These are phyloP conservation scores for Conops quadrifasciatus DNA, from an alignment of 2,888 invertebrate species.

Conservation along the genomic window DNA sequence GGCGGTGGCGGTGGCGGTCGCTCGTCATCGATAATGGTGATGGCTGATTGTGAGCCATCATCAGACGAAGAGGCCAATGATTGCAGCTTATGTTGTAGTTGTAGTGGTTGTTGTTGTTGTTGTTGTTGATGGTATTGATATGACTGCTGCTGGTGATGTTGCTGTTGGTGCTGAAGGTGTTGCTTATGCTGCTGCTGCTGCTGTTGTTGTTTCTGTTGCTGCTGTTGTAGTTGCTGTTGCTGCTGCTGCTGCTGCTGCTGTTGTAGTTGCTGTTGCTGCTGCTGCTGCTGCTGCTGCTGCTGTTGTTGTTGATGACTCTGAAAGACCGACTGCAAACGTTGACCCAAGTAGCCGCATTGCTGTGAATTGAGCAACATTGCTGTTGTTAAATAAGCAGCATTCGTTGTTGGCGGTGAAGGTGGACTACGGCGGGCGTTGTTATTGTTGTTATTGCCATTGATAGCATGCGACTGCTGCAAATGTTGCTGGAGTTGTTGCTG, in stretches of 20 bases:
- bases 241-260: conserved; percentile 53
- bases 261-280: conserved; percentile 54
- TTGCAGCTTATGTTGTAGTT: conserved; percentile 52
- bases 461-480: conserved; percentile 41
- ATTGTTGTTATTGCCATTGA: conserved; percentile 29
- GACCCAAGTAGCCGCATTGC: conserved; percentile 63
- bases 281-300: conserved; percentile 52
- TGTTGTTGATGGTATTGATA: conserved; percentile 54
- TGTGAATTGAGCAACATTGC: conserved; percentile 65
- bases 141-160: conserved; percentile 53
- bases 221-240: conserved; percentile 48
- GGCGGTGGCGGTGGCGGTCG: conserved; percentile 41
- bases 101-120: conserved; percentile 49
- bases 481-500: conserved; percentile 47
- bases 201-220: conserved; percentile 40
- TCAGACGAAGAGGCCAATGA: conserved; percentile 60
- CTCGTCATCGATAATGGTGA: conserved; percentile 58
- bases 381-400: conserved; percentile 62
- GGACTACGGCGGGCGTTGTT: conserved; percentile 46
- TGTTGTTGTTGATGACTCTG: conserved; percentile 56
- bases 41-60: conserved; percentile 60
- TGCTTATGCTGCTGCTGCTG: conserved; percentile 53
- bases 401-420: conserved; percentile 45
- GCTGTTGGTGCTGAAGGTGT: conserved; percentile 55
- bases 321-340: conserved; percentile 63